Base-by-base conservation (phyloP, 2,888 invertebrate species). In the Pyrrhia umbra region DNA sequence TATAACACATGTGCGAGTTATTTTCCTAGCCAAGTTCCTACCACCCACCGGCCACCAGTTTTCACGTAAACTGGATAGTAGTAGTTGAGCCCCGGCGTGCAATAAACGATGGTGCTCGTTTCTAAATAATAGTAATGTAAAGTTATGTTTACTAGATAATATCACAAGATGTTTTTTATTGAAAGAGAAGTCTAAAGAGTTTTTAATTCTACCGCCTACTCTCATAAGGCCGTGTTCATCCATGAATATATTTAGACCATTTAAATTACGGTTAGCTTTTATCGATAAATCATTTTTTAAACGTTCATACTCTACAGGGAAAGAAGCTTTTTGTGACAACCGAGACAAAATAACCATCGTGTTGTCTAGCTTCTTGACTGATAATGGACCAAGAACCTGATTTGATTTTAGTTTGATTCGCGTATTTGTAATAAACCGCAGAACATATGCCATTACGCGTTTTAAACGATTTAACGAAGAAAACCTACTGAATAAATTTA, bases 141-240 rank as follows among this genome's bases (percentile, higher is more conserved):
- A n/a, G n/a, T n/a, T n/a, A n/a, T n/a, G n/a, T n/a, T n/a, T n/a
- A n/a, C n/a, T n/a, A n/a, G n/a, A n/a, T n/a, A n/a, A n/a, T n/a
- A n/a, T n/a, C n/a, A n/a, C n/a, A n/a, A n/a, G n/a, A n/a, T n/a
- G n/a, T n/a, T n/a, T n/a, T n/a, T n/a, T n/a, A n/a, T n/a, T n/a
- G n/a, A n/a, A n/a, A n/a, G n/a, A 15, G 6, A 59, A 25, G 2
- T 23, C n/a, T 13, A 8, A 1, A 2, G 50, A 43, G 8, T 43
- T 34, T 23, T 23, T 13, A 13, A 59, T 21, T 18, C 51, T 23
- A 1, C 59, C 51, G 2, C 59, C 59, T 0, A 59, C 59, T 1
- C 59, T 13, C 16, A 59, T 59, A 4, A 59, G 15, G n/a, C 23
- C 15, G 0, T 18, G 0, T 4, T 45, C 25, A 42, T 59, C 39